phyloP scores from a whole-genome alignment of 2,888 invertebrate species.

The Nowickia ferox region DNA sequence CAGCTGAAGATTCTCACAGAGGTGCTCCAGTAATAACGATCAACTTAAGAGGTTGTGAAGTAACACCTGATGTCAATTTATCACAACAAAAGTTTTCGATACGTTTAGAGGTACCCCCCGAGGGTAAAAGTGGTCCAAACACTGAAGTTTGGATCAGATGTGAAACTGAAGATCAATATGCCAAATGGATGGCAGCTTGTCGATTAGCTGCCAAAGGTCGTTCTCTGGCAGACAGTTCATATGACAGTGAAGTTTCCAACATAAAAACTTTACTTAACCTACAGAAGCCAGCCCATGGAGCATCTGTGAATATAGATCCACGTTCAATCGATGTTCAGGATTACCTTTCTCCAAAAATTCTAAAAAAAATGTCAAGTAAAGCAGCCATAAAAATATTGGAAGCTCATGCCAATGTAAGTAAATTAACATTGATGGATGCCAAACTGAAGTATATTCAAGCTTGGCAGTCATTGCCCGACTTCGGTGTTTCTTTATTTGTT shows the following conservation, averaged over 20 bases:
- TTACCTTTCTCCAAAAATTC: slow-evolving; percentile 94
- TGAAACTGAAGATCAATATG: slow-evolving; percentile 97
- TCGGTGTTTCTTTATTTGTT: slow-evolving; percentile 96
- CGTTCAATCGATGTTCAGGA: slow-evolving; percentile 93
- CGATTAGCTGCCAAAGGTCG: slow-evolving; percentile 97
- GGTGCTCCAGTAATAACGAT: slow-evolving; percentile 89
- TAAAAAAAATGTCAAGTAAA: slow-evolving; percentile 93
- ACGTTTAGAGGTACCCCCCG: slow-evolving; percentile 95
- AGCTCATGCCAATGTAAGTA: slow-evolving; percentile 97
- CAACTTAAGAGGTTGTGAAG: slow-evolving; percentile 96
- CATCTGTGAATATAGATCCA: slow-evolving; percentile 87
- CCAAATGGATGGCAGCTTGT: slow-evolving; percentile 99
- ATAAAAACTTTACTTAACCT: slow-evolving; percentile 94
- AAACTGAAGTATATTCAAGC: slow-evolving; percentile 98
- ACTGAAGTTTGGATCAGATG: slow-evolving; percentile 98
- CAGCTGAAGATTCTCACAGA: slow-evolving; percentile 89
- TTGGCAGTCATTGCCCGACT: slow-evolving; percentile 99
- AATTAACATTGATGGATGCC: slow-evolving; percentile 93
- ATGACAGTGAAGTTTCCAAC: slow-evolving; percentile 94
- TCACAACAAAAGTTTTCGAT: slow-evolving; percentile 96
- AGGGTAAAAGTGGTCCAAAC: slow-evolving; percentile 98
- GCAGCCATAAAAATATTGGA: slow-evolving; percentile 96
- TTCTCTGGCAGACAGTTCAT: slow-evolving; percentile 97
- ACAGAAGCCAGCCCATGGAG: slow-evolving; percentile 92
- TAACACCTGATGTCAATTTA: slow-evolving; percentile 98